Base-by-base conservation (phyloP, 2,113 vertebrate genomes). In the Tapirus terrestris region DNA sequence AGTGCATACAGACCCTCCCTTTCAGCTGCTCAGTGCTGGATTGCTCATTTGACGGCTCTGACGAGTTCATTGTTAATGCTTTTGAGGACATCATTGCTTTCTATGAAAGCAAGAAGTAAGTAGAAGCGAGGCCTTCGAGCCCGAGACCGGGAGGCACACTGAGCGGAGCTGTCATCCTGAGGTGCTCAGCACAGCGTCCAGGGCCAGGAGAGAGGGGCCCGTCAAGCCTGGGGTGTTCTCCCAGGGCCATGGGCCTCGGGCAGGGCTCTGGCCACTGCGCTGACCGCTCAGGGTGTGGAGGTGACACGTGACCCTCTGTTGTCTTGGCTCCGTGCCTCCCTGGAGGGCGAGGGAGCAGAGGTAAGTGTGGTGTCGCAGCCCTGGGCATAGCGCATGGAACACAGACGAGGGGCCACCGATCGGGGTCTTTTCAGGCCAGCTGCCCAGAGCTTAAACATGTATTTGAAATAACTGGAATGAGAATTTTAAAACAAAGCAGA, bases 81-180 rank as follows among this genome's bases (percentile, higher is more conserved):
- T 99, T 99, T 98, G 99, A 99, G 99, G 99, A 99, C 99, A 99
- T 99, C 99, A 99, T 99, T 99, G 99, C 99, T 99, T 99, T 99
- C 98, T 99, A 99, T 99, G 99, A 99, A 98, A 99, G 98, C 99
- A 99, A 99, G 98, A 99, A 99, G 99, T 99, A 99, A 99, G 99
- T 99, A 99, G 98, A 94, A 94, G 76, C 80, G 17, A 83, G 93
- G 94, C 81, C 67, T 95, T 96, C 63, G 27, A 23, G 14, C 92
- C 92, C 43, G 3, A 96, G 97, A 94, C 98, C 98, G 98, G 98
- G 98, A 99, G 98, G 98, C 98, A 98, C 98, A 88, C 93, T 79
- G 75, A 96, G 96, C 84, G 70, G 91, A 98, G 76, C 39, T n/a
- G 29, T 68, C 70, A 56, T 84, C 96, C 97, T 97, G 51, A 96